phyloP scores from a whole-genome alignment of 2,888 invertebrate genomes.

The Siphonodentalium dalli region DNA sequence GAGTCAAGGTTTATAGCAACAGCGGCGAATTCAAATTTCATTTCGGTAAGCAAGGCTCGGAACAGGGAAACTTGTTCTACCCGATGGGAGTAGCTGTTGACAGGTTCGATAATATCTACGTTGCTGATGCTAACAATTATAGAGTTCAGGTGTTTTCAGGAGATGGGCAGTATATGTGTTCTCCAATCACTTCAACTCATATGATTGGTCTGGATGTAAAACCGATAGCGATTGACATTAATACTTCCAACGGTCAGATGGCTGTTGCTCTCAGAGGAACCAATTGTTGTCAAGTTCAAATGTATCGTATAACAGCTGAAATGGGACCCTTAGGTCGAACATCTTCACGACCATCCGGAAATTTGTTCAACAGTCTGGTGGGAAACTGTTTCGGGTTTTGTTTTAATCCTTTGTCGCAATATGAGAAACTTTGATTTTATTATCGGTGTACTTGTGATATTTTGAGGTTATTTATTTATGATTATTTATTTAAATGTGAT shows the following conservation, averaged over 20 bases:
- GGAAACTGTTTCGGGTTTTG: too few species aligned
- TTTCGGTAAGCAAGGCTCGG: slow-evolving; percentile 41
- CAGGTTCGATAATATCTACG: slow-evolving; percentile 43
- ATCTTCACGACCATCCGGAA: too few species aligned
- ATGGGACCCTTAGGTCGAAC: too few species aligned
- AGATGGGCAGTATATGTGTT: slow-evolving; percentile 36
- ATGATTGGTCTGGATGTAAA: slow-evolving; percentile 40
- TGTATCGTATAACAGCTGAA: too few species aligned
- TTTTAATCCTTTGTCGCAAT: too few species aligned
- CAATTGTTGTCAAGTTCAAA: slow-evolving; percentile 35
- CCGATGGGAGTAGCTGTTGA: slow-evolving; percentile 53
- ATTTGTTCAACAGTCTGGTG: too few species aligned
- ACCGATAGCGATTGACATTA: slow-evolving; percentile 37
- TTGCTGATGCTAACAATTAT: slow-evolving; percentile 52
- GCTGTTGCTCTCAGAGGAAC: slow-evolving; percentile 39
- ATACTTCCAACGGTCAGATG: slow-evolving; percentile 24
- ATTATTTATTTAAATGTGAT: too few species aligned
- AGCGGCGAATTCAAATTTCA: slow-evolving; percentile 37
- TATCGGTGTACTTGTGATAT: too few species aligned
- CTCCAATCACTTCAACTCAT: slow-evolving; percentile 38
- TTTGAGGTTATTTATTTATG: too few species aligned
- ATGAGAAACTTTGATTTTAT: too few species aligned
- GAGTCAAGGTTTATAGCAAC: slow-evolving; percentile 43
- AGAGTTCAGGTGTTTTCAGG: slow-evolving; percentile 46
- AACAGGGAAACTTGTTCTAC: slow-evolving; percentile 41